Percentiles rank a stretch among this genome's conserved stretches.
Evolutionary conservation across 2,888 invertebrate species (phyloP).

Genomic region (Taenaris catops): DNA sequence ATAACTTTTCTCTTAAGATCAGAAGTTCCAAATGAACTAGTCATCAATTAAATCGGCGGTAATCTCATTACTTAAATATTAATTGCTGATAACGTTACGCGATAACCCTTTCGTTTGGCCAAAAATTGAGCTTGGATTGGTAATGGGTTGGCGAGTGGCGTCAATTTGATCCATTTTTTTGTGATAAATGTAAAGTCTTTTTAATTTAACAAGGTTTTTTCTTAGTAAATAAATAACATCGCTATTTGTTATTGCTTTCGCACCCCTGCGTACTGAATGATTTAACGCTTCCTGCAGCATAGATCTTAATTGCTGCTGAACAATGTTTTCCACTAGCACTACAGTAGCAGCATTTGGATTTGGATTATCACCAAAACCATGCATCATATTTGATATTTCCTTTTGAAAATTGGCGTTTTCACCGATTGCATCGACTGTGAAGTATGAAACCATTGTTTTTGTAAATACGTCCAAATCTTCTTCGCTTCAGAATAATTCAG

Average conservation of each 20-base stretch:
- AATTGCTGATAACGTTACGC: no score
- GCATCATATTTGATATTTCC: conserved; percentile 93
- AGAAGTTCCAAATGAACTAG: no score
- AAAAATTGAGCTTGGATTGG: conserved; percentile 36
- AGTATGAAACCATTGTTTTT: conserved; percentile 61
- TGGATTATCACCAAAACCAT: conserved; percentile 94
- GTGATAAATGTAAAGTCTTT: conserved; percentile 87
- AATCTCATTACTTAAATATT: no score
- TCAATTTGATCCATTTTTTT: conserved; percentile 75
- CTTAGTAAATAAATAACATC: conserved; percentile 92
- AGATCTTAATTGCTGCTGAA: conserved; percentile 88
- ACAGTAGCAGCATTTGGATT: conserved; percentile 91
- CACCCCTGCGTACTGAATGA: conserved; percentile 81
- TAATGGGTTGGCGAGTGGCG: conserved; percentile 39
- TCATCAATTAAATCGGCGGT: no score
- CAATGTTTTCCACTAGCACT: conserved; percentile 89
- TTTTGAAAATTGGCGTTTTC: conserved; percentile 73
- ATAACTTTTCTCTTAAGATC: no score
- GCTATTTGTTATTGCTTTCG: conserved; percentile 75
- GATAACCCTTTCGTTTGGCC: no score
- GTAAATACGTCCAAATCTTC: no score
- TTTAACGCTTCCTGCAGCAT: conserved; percentile 88
- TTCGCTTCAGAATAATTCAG: no score
- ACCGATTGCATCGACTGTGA: conserved; percentile 48
- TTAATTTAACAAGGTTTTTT: conserved; percentile 88